Conservation (phyloP, 2,888 invertebrate genomes). For the Bellardia bayeri region DNA sequence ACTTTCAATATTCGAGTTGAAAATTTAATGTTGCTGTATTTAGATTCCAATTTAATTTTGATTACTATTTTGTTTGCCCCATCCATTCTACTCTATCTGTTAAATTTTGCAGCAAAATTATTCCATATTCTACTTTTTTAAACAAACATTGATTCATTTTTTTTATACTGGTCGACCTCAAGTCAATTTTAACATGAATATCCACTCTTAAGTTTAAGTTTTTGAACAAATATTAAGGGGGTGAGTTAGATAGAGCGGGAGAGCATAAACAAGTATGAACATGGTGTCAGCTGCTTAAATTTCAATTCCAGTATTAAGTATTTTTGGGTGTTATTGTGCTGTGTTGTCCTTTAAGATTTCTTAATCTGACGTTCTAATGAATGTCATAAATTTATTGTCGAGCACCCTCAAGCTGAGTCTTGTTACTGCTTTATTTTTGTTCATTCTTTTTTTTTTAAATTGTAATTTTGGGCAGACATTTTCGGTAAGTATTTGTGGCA, state of each 20-base stretch:
- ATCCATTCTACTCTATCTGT: conserved; percentile 41
- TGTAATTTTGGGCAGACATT: conserved; percentile 46
- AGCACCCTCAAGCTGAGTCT: conserved; percentile 76
- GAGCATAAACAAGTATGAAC: conserved; percentile 53
- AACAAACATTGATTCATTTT: conserved; percentile 56
- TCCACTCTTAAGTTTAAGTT: conserved; percentile 75
- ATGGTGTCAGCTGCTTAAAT: conserved; percentile 81
- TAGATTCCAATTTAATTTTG: conserved; percentile 74
- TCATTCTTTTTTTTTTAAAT: neutral
- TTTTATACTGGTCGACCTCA: conserved; percentile 69
- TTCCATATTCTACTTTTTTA: conserved; percentile 52
- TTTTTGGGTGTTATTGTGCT: conserved; percentile 32
- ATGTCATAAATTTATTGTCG: conserved; percentile 83
- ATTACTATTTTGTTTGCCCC: conserved; percentile 57
- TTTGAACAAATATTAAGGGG: conserved; percentile 22
- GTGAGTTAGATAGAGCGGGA: neutral
- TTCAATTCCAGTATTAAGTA: conserved; percentile 55
- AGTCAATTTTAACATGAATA: conserved; percentile 77
- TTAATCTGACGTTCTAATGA: conserved; percentile 84
- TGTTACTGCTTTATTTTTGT: conserved; percentile 59
- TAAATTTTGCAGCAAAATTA: conserved; percentile 32
- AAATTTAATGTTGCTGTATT: conserved; percentile 73
- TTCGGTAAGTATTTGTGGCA: conserved; percentile 40
- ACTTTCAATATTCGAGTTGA: conserved; percentile 75
- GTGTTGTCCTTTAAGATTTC: conserved; percentile 77